Evolutionary conservation across 1,140 invertebrate species (phyloP).

Genomic region (Lysiphlebus fabarum): DNA sequence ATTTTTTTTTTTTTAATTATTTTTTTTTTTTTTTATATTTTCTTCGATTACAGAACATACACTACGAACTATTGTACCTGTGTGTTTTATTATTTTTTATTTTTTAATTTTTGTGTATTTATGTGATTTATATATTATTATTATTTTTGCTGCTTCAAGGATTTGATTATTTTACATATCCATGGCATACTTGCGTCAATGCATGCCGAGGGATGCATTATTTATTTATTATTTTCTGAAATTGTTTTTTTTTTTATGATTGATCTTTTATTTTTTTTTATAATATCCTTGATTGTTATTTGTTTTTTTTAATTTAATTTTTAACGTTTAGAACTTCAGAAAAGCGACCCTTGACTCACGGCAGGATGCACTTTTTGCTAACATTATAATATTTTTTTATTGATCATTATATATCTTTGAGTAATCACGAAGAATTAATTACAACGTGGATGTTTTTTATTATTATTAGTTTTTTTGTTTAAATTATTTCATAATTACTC

Average conservation of each 20-base stretch:
- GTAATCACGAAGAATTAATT: too few species aligned
- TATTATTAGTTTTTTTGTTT: constrained; percentile 28
- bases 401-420: constrained; percentile 43
- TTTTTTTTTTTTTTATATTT: constrained; percentile 42
- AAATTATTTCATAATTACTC: constrained; percentile 16
- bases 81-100: constrained; percentile 43
- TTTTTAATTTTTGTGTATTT: constrained; percentile 32
- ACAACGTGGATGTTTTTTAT: constrained; percentile 39
- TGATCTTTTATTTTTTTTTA: constrained; percentile 20
- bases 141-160: constrained; percentile 22
- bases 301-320: too few species aligned
- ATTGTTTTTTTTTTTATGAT: constrained; percentile 22
- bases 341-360: constrained; percentile 45
- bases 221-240: constrained; percentile 23
- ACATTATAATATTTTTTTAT: constrained; percentile 24
- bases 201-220: constrained; percentile 35
- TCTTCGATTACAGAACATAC: constrained; percentile 57
- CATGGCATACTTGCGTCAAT: constrained; percentile 41
- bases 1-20: constrained; percentile 40
- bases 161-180: constrained; percentile 49
- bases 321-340: constrained; percentile 25
- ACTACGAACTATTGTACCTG: constrained; percentile 57
- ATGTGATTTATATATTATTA: constrained; percentile 14
- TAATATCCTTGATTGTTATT: constrained; percentile 17
- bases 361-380: constrained; percentile 41